Base-by-base conservation (phyloP, 1,140 invertebrate genomes). In the Drosophila malerkotliana region DNA sequence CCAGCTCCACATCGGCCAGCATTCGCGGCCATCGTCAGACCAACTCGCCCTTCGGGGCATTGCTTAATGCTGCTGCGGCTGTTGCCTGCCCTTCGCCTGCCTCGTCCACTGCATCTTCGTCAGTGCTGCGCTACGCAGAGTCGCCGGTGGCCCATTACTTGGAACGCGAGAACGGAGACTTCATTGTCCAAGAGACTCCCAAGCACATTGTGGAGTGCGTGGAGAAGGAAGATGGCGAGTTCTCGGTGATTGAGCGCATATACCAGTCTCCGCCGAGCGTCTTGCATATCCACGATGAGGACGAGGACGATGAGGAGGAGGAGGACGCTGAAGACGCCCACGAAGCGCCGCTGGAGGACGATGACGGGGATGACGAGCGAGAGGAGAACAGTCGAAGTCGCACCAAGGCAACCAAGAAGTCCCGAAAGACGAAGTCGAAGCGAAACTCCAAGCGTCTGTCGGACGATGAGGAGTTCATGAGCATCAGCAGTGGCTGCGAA, bases 191-290 rank as follows among this genome's bases (percentile, higher is more conserved):
- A 37, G 90, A 91, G 54, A 91, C 90, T 14, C 90, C 90, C 15
- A 90, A 91, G 55, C 90, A 91, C 14, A 90, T 91, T 62, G 90
- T 91, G 1, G 90, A 91, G 45, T 91, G 90, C 28, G 89, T 91
- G 5, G 90, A 91, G 21, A 91, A 88, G 54, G 90, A 91, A 5
- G 84, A 91, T 66, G 90, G 90, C 0, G 85, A 91, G 48, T 91
- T 91, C 62, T 91, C 90, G 4, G 90, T 91, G 7, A 91, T 91
- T 56, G 90, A 91, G 58, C 90, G 90, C 41, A 91, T 91, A 47
- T 91, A 91, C 67, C 90, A 91, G 49, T 91, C 90, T 34, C 90
- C 90, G 10, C 91, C 91, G 52, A 91, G 90, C 57, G 88, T 91
- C 0, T 52, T 91, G 24, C 90, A 91, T 48, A 91, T 91, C 62